Conservation (phyloP, 1,140 invertebrate genomes). For the Dinothrombium tinctorium region DNA sequence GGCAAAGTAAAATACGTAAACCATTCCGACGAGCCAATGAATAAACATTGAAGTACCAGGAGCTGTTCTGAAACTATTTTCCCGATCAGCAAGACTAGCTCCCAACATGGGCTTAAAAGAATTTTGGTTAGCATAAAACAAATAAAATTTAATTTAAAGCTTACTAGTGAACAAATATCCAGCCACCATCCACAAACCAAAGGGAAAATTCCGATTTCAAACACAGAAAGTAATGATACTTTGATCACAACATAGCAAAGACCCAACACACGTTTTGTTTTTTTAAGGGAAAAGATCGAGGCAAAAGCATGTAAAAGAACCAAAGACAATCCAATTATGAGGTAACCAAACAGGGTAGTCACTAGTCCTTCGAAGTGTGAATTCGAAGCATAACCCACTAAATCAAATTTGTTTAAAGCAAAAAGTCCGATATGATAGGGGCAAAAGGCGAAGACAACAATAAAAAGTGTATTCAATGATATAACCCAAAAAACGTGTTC, state of each 20-base stretch:
- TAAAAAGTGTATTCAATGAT: conserved; percentile 85
- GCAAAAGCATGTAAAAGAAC: conserved; percentile 50
- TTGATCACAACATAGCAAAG: conserved; percentile 94
- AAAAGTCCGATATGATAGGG: conserved; percentile 84
- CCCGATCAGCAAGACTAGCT: conserved; percentile 47
- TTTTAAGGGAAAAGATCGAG: conserved; percentile 41
- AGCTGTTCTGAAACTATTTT: conserved; percentile 56
- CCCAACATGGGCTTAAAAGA: conserved; percentile 53
- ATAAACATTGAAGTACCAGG: conserved; percentile 93
- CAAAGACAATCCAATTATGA: conserved; percentile 58
- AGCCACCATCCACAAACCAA: conserved; percentile 96
- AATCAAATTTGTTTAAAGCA: conserved; percentile 44
- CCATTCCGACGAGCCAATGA: conserved; percentile 97
- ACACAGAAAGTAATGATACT: conserved; percentile 59
- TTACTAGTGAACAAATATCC: conserved; percentile 74
- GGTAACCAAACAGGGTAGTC: conserved; percentile 78
- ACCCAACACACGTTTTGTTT: conserved; percentile 56
- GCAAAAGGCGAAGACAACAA: conserved; percentile 68
- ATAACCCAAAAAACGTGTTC: conserved; percentile 99
- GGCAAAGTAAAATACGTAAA: conserved; percentile 98
- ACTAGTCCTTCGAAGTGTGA: conserved; percentile 77
- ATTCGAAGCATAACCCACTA: conserved; percentile 36
- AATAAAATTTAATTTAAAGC: conserved; percentile 1
- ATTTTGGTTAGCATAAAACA: neutral
- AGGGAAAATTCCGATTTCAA: conserved; percentile 89